Percentiles rank a stretch among this genome's conserved stretches.
These are phyloP conservation scores for Echinops telfairi DNA, from an alignment of 2,113 vertebrate genomes.

Conservation along the genomic window DNA sequence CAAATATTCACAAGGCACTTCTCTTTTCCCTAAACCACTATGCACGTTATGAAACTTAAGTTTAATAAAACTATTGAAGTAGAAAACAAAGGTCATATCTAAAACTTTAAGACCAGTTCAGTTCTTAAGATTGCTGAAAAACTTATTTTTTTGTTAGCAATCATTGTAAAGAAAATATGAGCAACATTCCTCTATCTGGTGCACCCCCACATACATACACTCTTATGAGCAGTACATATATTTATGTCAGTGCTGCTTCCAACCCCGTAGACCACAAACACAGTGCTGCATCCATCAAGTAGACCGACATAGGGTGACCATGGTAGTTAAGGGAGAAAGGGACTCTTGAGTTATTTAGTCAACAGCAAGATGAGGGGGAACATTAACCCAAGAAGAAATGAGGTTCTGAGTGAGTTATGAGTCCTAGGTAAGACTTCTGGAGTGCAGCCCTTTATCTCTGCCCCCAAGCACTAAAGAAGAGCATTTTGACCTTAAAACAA, in stretches of 20 bases:
- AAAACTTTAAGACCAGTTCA: conserved; percentile 26
- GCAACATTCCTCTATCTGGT: too few relatives aligned
- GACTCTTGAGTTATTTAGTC: not conserved
- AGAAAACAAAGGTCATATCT: not conserved
- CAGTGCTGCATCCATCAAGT: not conserved
- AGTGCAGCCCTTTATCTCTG: conserved; percentile 16
- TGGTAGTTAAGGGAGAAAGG: not conserved
- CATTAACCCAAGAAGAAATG: not conserved
- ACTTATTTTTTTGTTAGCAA: not conserved
- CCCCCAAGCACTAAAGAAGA: not conserved
- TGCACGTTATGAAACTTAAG: not conserved
- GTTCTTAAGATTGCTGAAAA: not conserved
- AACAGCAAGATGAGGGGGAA: not conserved
- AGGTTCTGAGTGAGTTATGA: not conserved
- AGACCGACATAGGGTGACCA: not conserved
- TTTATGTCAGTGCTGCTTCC: not conserved
- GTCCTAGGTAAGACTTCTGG: not conserved
- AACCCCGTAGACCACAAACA: not conserved
- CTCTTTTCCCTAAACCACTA: not conserved
- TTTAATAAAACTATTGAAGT: not conserved
- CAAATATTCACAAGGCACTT: not conserved
- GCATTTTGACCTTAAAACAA: not conserved
- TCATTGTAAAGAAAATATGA: not conserved
- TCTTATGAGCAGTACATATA: too few relatives aligned
- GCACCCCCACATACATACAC: not conserved